Percentiles rank a stretch among this genome's conserved stretches.
phyloP scores from a whole-genome alignment of 2,113 vertebrate species.

The Xiphorhynchus elegans region DNA sequence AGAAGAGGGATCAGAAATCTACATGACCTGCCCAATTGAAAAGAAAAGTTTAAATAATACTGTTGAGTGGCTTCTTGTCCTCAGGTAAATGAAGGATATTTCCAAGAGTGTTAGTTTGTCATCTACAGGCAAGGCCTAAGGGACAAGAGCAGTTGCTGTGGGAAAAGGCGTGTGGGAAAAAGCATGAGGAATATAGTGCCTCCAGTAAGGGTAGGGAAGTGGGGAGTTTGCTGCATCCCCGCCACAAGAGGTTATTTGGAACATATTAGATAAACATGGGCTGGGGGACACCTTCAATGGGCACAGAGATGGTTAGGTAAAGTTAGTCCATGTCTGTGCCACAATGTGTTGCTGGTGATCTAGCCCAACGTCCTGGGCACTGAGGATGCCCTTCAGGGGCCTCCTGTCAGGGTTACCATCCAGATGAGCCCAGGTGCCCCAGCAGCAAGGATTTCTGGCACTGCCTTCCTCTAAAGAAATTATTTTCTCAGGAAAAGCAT shows the following conservation, averaged over 20 bases:
- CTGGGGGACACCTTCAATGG: background rate
- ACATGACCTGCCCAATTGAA: background rate
- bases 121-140: background rate
- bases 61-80: background rate
- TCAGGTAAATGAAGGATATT: background rate
- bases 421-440: background rate
- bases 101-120: background rate
- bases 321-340: background rate
- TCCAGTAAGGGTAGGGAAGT: background rate
- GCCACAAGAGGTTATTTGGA: background rate
- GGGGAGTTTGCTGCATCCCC: background rate
- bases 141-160: background rate
- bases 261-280: background rate
- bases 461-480: background rate
- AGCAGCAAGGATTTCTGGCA: background rate
- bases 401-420: accelerated
- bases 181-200: background rate
- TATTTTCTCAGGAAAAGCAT: background rate
- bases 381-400: background rate
- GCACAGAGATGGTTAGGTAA: background rate
- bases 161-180: background rate
- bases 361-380: background rate
- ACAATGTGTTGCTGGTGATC: background rate
- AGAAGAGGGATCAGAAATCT: background rate
- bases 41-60: background rate